These are phyloP conservation scores for Limnephilus lunatus DNA, from an alignment of 2,888 invertebrate species.

Conservation along the genomic window DNA sequence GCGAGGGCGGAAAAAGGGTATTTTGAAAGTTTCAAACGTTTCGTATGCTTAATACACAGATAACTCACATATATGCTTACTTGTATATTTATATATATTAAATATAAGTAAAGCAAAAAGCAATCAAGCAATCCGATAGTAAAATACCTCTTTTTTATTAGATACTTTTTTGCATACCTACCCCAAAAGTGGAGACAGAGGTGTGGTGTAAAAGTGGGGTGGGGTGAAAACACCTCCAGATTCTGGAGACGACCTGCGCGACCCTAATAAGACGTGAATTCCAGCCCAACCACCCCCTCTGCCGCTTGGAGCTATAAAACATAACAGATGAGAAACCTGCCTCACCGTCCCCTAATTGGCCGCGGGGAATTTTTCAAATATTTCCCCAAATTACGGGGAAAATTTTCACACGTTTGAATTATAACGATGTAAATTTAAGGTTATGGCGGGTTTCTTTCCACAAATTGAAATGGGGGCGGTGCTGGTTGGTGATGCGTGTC, in stretches of 20 bases:
- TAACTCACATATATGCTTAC: no score
- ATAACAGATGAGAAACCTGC: conserved; percentile 15
- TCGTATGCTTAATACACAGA: no score
- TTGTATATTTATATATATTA: no score
- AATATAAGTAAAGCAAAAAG: no score
- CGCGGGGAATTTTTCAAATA: conserved; percentile 29
- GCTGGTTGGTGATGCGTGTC: background rate
- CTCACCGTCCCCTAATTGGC: conserved; percentile 11
- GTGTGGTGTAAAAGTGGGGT: background rate
- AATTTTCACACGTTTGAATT: conserved; percentile 15
- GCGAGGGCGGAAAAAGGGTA: no score
- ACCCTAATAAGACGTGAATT: conserved; percentile 5
- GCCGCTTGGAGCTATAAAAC: background rate
- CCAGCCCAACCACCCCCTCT: background rate
- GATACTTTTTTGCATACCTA: background rate
- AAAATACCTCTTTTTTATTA: background rate
- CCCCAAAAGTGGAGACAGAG: background rate
- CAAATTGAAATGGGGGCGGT: background rate
- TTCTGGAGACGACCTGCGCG: background rate
- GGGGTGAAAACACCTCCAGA: background rate
- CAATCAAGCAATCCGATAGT: background rate
- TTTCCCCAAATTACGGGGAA: conserved; percentile 12
- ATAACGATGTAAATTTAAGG: conserved; percentile 16
- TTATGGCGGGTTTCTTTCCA: background rate
- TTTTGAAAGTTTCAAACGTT: no score